Percentiles rank a stretch among this genome's conserved stretches.
phyloP scores from a whole-genome alignment of 2,888 invertebrate species.

The Anarsia innoxiella region DNA sequence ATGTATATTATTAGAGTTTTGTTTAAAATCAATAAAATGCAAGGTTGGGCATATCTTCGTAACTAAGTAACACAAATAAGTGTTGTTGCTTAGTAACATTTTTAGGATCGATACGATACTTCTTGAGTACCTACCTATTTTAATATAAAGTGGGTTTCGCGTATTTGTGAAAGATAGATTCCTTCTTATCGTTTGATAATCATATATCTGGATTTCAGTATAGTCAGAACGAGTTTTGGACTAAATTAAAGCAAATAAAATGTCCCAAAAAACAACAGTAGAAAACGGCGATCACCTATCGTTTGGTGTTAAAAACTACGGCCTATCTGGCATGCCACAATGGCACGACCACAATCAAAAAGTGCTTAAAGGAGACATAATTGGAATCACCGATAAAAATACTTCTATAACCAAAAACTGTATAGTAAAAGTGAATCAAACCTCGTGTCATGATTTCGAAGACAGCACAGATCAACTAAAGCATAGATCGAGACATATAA shows the following conservation, averaged over 20 bases:
- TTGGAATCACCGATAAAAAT: conserved; percentile 53
- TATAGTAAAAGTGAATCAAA: conserved; percentile 63
- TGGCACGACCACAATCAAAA: conserved; percentile 58
- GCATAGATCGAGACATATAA: conserved; percentile 57
- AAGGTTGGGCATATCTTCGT: too few relatives aligned
- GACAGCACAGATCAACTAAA: conserved; percentile 58
- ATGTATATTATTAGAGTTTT: too few relatives aligned
- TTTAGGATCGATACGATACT: too few relatives aligned
- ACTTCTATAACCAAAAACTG: conserved; percentile 62
- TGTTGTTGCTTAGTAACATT: too few relatives aligned
- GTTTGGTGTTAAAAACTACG: conserved; percentile 47
- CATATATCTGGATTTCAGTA: too few relatives aligned
- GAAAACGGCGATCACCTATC: conserved; percentile 53
- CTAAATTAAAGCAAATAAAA: neutral
- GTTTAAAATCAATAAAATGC: too few relatives aligned
- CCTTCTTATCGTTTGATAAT: too few relatives aligned
- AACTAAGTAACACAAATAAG: too few relatives aligned
- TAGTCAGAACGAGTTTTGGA: too few relatives aligned
- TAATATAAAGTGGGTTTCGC: too few relatives aligned
- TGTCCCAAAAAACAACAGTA: conserved; percentile 31
- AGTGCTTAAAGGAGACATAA: conserved; percentile 59
- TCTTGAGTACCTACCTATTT: too few relatives aligned
- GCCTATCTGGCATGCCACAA: conserved; percentile 42
- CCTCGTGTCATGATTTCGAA: conserved; percentile 52
- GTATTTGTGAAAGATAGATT: too few relatives aligned